A percentile compares a stretch with the other conserved stretches of the same genome.
Evolutionary conservation across 2,888 invertebrate genomes (phyloP).

Genomic region (Eilema griseolum): DNA sequence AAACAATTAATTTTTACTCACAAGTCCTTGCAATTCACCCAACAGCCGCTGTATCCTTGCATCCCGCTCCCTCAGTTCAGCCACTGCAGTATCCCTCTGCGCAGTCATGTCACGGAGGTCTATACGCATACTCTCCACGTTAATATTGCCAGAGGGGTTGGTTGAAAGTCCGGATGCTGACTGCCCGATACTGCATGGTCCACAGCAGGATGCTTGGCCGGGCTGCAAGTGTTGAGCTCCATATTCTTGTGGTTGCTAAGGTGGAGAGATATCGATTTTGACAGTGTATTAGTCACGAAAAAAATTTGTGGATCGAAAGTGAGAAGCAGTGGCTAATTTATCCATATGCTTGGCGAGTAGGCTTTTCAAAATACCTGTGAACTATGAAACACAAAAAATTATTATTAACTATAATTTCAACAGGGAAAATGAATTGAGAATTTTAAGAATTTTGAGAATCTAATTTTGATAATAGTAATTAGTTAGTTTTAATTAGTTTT

Average conservation of each 20-base stretch:
- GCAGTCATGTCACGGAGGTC: conserved; percentile 75
- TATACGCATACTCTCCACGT: conserved; percentile 70
- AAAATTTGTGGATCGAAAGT: too few relatives aligned
- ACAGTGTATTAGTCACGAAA: neutral
- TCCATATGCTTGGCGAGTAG: too few relatives aligned
- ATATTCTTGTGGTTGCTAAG: conserved; percentile 21
- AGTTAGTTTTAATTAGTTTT: too few relatives aligned
- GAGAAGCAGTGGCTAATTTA: too few relatives aligned
- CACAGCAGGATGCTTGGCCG: conserved; percentile 33
- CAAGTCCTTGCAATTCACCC: conserved; percentile 89
- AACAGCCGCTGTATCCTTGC: conserved; percentile 89
- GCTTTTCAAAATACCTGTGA: too few relatives aligned
- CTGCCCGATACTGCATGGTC: conserved; percentile 21
- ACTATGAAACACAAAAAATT: too few relatives aligned
- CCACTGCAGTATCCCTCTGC: conserved; percentile 72
- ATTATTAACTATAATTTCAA: too few relatives aligned
- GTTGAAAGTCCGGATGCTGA: conserved; percentile 20
- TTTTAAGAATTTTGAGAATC: too few relatives aligned
- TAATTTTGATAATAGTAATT: too few relatives aligned
- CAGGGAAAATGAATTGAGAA: too few relatives aligned
- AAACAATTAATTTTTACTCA: conserved; percentile 54
- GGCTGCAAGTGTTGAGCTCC: conserved; percentile 16
- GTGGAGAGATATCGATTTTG: neutral
- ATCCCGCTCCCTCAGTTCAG: conserved; percentile 84
- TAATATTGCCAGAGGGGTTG: conserved; percentile 21